Evolutionary conservation across 2,888 invertebrate genomes (phyloP), one percentile per base, ranked within the genome.

Genomic region (Teleiodes luculella): DNA sequence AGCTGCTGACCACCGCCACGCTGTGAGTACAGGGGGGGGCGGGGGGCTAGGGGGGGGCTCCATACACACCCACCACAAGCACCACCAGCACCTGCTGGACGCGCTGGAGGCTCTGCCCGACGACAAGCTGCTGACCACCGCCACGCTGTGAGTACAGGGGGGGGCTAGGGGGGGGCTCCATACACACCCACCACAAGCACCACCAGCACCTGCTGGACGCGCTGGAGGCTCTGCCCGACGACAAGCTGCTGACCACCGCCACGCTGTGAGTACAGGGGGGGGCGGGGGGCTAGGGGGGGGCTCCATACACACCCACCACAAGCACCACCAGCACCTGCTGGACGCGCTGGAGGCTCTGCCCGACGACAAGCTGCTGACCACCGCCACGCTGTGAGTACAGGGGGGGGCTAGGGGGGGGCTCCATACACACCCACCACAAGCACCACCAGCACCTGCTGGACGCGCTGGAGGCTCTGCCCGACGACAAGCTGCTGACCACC

Each of bases 111-210:
- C 67, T 83, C 96, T 98, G 0, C 93, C 97, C 1, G 80, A 95
- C 3, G 92, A 98, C 24, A 98, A 98, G 72, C 86, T 98, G 64
- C 94, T 95, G 2, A 94, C 98, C 83, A 88, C 97, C 8, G 95
- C 95, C 0, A 94, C 96, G 0, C 91, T 96, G 55, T 0, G 90
- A 35, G 52, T 95, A 77, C 93, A 95, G 95, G 95, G 2, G 80
- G 95, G 67, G 83, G 96, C 98, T 0, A 93, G 97, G 1, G 80
- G 74, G 82, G 18, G 85, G 83, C 93, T 11, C 92, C 94, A 54
- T 90, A 92, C 65, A 91, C 36, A 56, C 62, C 0, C 90, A 35
- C 54, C 95, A 77, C 93, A 95, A 83, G 83, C 96, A 62, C 88
- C 93, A 69, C 91, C 91, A 92, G 18, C 95, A 96, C 84, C 92